Evolutionary conservation across 2,888 invertebrate species (phyloP).

Genomic region (Phanerotoma sp.): DNA sequence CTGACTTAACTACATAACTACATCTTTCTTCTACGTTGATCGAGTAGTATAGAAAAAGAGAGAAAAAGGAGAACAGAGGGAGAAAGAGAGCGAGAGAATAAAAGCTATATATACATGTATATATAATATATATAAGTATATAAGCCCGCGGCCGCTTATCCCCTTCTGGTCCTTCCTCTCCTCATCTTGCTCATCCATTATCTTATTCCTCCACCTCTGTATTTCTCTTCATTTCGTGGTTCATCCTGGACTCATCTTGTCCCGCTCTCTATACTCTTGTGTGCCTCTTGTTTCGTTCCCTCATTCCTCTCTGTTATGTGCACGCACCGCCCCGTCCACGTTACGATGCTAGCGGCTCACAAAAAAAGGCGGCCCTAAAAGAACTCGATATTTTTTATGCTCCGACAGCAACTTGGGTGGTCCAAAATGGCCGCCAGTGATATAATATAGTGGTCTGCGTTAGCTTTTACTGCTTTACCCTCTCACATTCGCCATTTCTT

Average conservation of each 20-base stretch:
- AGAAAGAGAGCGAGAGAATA: not conserved
- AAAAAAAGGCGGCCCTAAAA: slow-evolving; percentile 58
- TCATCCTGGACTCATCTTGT: slow-evolving; percentile 14
- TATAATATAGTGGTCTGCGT: slow-evolving; percentile 55
- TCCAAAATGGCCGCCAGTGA: slow-evolving; percentile 58
- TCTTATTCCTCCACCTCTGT: slow-evolving; percentile 27
- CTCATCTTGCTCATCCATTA: slow-evolving; percentile 25
- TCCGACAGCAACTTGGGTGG: slow-evolving; percentile 58
- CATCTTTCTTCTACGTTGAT: slow-evolving; percentile 52
- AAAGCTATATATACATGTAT: too few species aligned
- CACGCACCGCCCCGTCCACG: slow-evolving; percentile 43
- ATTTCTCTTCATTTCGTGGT: slow-evolving; percentile 27
- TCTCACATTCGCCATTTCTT: slow-evolving; percentile 1
- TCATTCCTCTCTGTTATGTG: slow-evolving; percentile 13
- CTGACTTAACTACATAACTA: slow-evolving; percentile 53
- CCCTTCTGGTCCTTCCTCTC: slow-evolving; percentile 14
- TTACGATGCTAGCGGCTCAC: slow-evolving; percentile 51
- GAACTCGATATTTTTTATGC: slow-evolving; percentile 58
- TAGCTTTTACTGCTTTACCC: slow-evolving; percentile 27
- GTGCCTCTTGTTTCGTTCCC: slow-evolving; percentile 8
- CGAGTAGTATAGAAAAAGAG: too few species aligned
- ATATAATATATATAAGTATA: too few species aligned
- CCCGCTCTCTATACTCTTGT: slow-evolving; percentile 13
- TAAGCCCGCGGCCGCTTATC: slow-evolving; percentile 21
- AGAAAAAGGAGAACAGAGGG: slow-evolving; percentile 1